Base-by-base conservation (phyloP, 1,140 invertebrate genomes). In the Zophobas morio region DNA sequence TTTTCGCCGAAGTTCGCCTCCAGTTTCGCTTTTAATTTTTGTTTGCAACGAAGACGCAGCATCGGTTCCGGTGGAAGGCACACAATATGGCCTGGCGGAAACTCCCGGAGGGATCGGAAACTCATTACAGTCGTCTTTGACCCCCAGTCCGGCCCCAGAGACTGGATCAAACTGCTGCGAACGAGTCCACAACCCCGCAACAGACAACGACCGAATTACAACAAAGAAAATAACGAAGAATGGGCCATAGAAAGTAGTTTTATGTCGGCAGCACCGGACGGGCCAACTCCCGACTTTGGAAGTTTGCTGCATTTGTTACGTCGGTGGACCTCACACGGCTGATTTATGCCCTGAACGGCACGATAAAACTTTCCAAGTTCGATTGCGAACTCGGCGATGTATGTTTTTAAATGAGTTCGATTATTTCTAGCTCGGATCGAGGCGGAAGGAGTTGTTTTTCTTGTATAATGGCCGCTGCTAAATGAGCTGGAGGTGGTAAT, bases 51-150 rank as follows among this genome's bases (percentile, higher is more conserved):
- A 39, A 32, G 39, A 20, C 34, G 37, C 36, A 1, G 60, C 5
- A 66, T 66, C 60, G 60, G 60, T 66, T 66, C 60, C 60, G 60
- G 60, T 66, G 60, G 60, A 40, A 60, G 60, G 60, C 60, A 66
- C 77, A 81, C 79, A 78, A 78, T 81, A 79, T 79, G 79, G 79
- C 78, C 77, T 75, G 63, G 81, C 74, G 56, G 66, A 66, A 56
- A 63, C 63, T 79, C 81, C 79, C 79, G 32, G 8, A 37, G 81
- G 81, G 79, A 82, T 82, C 79, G 81, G 78, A 82, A 82, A 82
- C 79, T 82, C 81, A 82, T 82, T 82, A 82, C 81, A 79, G 81
- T 79, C 72, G 79, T 81, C 81, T 82, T 82, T 82, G 81, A 82
- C 79, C 81, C 78, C 78, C 79, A 74, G 78, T 63, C 70, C 56